These are phyloP conservation scores for Python bivittatus DNA, from an alignment of 2,113 vertebrate genomes.

Conservation along the genomic window DNA sequence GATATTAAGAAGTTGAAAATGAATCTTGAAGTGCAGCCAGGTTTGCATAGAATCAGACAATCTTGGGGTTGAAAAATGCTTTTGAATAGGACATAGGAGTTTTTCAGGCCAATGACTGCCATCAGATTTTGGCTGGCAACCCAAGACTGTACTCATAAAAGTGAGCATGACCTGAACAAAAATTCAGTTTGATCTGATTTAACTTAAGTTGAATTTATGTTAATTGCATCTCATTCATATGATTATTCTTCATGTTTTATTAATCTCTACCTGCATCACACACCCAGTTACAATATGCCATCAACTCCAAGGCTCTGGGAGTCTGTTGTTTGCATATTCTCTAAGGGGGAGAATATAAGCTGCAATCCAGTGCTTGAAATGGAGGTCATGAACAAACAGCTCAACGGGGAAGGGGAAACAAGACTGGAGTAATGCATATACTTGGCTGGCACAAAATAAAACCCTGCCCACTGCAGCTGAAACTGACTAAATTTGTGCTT, in stretches of 20 bases:
- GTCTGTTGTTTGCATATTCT: neutral
- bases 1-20: neutral
- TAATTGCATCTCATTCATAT: neutral
- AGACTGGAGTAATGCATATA: neutral
- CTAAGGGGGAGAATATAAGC: neutral
- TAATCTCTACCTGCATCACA: neutral
- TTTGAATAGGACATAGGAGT: neutral
- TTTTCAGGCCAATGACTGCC: neutral
- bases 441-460: neutral
- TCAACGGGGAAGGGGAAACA: neutral
- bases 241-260: neutral
- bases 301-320: neutral
- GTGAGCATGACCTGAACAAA: neutral
- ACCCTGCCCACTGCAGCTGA: neutral
- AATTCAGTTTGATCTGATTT: neutral
- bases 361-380: neutral
- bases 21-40: neutral
- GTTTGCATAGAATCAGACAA: neutral
- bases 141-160: neutral
- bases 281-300: neutral
- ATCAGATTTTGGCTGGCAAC: neutral
- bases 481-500: neutral
- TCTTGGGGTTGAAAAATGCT: neutral
- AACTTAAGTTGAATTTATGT: neutral
- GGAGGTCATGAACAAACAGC: neutral